These are phyloP conservation scores for Sebastes iracundus DNA, from an alignment of 2,797 vertebrate species.

Conservation along the genomic window DNA sequence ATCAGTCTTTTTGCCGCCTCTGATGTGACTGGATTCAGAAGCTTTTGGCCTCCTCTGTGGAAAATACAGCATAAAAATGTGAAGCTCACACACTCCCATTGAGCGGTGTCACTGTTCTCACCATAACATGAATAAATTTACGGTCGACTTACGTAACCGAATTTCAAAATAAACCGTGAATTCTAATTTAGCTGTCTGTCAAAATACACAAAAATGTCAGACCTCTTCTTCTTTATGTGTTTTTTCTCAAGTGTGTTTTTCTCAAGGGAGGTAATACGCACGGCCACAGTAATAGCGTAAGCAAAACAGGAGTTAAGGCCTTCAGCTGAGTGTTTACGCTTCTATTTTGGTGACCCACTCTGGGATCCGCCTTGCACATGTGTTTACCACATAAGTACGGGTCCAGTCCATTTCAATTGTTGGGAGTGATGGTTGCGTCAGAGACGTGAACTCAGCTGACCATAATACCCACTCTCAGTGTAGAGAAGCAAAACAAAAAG, in stretches of 20 bases:
- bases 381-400: conserved; percentile 52
- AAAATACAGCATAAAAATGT: conserved; percentile 1
- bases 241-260: conserved; percentile 6
- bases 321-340: conserved; percentile 20
- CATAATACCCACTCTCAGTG: conserved; percentile 46
- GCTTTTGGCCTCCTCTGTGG: neutral
- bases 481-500: conserved; percentile 45
- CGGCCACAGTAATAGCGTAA: neutral
- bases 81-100: neutral
- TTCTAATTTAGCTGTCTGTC: neutral
- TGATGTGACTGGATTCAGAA: neutral
- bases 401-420: conserved; percentile 23
- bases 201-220: neutral
- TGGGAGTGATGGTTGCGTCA: conserved; percentile 12
- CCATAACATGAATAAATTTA: conserved; percentile 9
- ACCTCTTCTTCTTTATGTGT: neutral
- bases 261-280: neutral
- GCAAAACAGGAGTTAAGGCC: conserved; percentile 24
- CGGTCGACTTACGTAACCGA: neutral
- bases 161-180: conserved; percentile 10
- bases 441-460: conserved; percentile 31
- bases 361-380: conserved; percentile 41
- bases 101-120: neutral
- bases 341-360: conserved; percentile 58
- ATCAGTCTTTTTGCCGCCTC: neutral